Conservation (phyloP, 92 coral and sea anemone genomes). For the Heliopora coerulea region DNA sequence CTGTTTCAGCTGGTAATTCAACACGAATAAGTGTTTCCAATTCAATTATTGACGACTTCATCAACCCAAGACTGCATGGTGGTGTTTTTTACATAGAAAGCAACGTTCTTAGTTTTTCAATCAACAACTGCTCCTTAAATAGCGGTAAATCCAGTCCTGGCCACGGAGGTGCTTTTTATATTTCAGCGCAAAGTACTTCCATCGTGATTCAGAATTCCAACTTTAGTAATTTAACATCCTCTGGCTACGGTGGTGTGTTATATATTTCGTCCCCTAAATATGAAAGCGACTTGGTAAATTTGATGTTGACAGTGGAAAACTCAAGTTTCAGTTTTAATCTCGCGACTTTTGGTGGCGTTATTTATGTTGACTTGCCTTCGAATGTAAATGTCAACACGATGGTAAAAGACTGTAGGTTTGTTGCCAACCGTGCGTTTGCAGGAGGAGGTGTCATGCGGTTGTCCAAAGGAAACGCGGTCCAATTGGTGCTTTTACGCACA, state of each 20-base stretch:
- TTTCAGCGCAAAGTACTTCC: conserved; percentile 5
- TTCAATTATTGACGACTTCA: neutral
- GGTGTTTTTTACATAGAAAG: conserved; percentile 17
- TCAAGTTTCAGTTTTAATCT: conserved; percentile 25
- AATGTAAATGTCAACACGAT: neutral
- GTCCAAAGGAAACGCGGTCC: neutral
- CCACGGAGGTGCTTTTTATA: conserved; percentile 29
- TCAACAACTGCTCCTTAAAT: conserved; percentile 17
- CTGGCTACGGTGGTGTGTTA: conserved; percentile 22
- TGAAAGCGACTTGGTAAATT: neutral
- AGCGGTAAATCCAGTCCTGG: conserved; percentile 5
- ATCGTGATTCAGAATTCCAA: conserved; percentile 5
- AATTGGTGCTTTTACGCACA: neutral
- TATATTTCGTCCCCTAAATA: neutral
- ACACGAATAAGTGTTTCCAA: neutral
- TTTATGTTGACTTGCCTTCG: neutral
- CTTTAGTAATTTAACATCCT: conserved; percentile 1
- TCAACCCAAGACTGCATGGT: conserved; percentile 5
- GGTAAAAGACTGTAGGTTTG: conserved; percentile 19
- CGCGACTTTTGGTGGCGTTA: conserved; percentile 22
- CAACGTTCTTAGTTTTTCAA: neutral
- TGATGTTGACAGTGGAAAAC: conserved; percentile 1
- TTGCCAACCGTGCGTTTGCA: neutral
- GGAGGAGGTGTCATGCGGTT: neutral
- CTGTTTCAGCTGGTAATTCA: neutral